phyloP scores from a whole-genome alignment of 2,888 invertebrate species.

The Eupsilia transversa region DNA sequence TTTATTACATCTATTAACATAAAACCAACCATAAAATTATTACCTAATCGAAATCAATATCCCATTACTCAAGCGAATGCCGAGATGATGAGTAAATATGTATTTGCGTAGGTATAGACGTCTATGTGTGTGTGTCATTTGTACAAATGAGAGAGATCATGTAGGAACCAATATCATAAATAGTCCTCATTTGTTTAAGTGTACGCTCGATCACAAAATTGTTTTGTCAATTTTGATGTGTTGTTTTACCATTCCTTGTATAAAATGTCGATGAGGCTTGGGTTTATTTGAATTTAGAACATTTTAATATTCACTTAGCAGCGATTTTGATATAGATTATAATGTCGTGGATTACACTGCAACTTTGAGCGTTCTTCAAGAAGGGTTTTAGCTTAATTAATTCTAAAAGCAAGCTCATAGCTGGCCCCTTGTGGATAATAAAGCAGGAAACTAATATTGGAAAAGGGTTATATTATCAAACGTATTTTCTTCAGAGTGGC shows the following conservation, averaged over 20 bases:
- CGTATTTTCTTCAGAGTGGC: neutral
- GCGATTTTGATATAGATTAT: neutral
- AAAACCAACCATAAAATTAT: slow-evolving; percentile 60
- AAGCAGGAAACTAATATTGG: slow-evolving; percentile 17
- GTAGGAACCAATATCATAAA: slow-evolving; percentile 60
- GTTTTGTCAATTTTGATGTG: neutral
- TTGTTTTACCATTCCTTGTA: neutral
- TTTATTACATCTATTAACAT: slow-evolving; percentile 59
- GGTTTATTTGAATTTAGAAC: neutral
- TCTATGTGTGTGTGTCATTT: slow-evolving; percentile 46
- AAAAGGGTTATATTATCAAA: slow-evolving; percentile 14
- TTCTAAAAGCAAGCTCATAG: slow-evolving; percentile 10
- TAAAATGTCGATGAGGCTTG: fast-evolving
- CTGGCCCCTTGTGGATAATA: slow-evolving; percentile 6
- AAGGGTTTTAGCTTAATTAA: slow-evolving; percentile 28
- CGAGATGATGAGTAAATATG: slow-evolving; percentile 54
- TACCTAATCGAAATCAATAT: slow-evolving; percentile 62
- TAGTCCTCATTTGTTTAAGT: slow-evolving; percentile 47
- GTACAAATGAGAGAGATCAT: slow-evolving; percentile 48
- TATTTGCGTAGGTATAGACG: slow-evolving; percentile 61
- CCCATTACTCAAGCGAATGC: slow-evolving; percentile 61
- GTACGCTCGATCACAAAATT: neutral
- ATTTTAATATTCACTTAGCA: neutral
- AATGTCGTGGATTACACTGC: neutral
- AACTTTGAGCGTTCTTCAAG: neutral